Conservation (phyloP, 2,113 vertebrate genomes). For the Pterophyllum scalare region DNA sequence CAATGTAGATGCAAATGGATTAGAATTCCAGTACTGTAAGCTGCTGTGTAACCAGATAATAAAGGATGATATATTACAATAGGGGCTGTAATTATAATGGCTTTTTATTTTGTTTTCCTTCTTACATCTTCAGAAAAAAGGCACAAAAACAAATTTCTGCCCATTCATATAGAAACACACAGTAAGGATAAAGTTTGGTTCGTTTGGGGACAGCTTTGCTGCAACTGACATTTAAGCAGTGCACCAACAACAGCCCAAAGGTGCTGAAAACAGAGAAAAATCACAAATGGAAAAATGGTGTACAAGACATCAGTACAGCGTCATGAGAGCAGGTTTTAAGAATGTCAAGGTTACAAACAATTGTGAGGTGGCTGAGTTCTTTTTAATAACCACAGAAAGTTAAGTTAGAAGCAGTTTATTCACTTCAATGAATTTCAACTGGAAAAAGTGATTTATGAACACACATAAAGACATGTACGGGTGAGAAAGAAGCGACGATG, state of each 20-base stretch:
- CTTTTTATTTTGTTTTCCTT: not conserved
- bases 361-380: not conserved
- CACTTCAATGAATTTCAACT: not conserved
- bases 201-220: not conserved
- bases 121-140: not conserved
- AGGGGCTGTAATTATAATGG: not conserved
- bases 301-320: not conserved
- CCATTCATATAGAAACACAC: not conserved
- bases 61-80: not conserved
- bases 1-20: not conserved
- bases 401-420: not conserved
- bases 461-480: rapidly evolving
- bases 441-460: not conserved
- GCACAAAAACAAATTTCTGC: not conserved
- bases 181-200: not conserved
- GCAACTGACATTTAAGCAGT: not conserved
- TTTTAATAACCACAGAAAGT: not conserved
- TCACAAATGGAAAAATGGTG: not conserved
- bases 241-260: not conserved
- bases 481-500: not conserved
- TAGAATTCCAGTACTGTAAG: not conserved
- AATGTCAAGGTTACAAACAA: not conserved
- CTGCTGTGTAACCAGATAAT: not conserved
- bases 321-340: not conserved
- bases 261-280: not conserved